Base-by-base conservation (phyloP, 2,113 vertebrate species). In the Oncorhynchus gorbuscha region DNA sequence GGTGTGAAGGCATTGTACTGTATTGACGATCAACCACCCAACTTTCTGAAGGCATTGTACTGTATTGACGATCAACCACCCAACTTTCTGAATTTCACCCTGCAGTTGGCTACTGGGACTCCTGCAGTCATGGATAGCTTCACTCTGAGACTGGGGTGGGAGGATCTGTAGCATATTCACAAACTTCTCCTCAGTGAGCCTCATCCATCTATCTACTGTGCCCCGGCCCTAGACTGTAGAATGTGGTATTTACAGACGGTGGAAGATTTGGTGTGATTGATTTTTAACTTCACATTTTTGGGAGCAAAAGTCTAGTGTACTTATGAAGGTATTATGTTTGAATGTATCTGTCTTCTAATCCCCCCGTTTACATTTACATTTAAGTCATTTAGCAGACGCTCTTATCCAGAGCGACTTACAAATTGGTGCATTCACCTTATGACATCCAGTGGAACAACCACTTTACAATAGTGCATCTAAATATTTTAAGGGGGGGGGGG, bases 171-270 rank as follows among this genome's bases (percentile, higher is more conserved):
- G 12, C 26, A 74, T 51, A 61, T 26, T 32, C 75, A 69, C 67
- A 30, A 45, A 45, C 35, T 51, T 13, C 5, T 58, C 55, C 32
- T 69, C 75, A 62, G 30, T 70, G 75, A 76, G 75, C 51, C 49
- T 69, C 67, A 70, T 76, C 75, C 67, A 62, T 76, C 75, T 76
- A 70, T 24, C 24, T 24, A 24, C 24, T 24, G 24, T 24, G 1
- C 24, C 24, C 1, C 24, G 24, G 24, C 24, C 24, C 24, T 24
- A 24, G 24, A 24, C 24, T 24, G 24, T 24, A 24, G 24, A 24
- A 24, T 1, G 24, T 24, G 24, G 24, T 24, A 24, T 18, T 61
- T 61, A 70, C 75, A 26, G 48, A 61, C 75, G 13, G 18, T 61
- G 51, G 26, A 22, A 45, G 14, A 22, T 59, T 58, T 22, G 20